A percentile compares a stretch with the other conserved stretches of the same genome.
phyloP scores from a whole-genome alignment of 2,888 invertebrate species.

The Malthinus seriepunctatus region DNA sequence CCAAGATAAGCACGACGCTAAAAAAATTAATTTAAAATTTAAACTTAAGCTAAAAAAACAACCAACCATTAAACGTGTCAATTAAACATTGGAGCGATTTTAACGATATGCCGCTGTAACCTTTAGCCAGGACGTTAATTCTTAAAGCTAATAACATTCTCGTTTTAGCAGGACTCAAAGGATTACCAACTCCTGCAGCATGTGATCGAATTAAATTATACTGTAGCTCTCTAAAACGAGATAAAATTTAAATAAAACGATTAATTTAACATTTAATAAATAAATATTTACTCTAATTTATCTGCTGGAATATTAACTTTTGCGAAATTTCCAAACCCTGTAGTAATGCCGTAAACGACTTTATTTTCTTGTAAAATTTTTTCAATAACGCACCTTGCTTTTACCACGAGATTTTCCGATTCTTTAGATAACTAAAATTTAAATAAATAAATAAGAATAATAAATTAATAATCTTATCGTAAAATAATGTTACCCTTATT shows the following conservation, averaged over 20 bases:
- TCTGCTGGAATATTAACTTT: slow-evolving; percentile 59
- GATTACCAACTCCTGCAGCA: slow-evolving; percentile 66
- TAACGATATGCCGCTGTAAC: slow-evolving; percentile 66
- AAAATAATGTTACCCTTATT: slow-evolving; percentile 54
- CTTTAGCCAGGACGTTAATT: slow-evolving; percentile 70
- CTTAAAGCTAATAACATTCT: slow-evolving; percentile 66
- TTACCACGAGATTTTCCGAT: slow-evolving; percentile 57
- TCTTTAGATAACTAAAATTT: slow-evolving; percentile 58
- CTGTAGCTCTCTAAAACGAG: slow-evolving; percentile 58
- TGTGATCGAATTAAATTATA: slow-evolving; percentile 68
- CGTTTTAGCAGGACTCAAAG: slow-evolving; percentile 61
- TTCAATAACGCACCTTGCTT: slow-evolving; percentile 60
- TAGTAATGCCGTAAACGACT: slow-evolving; percentile 62
- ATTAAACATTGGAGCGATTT: slow-evolving; percentile 61
- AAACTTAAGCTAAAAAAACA: not conserved
- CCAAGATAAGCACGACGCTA: slow-evolving; percentile 66
- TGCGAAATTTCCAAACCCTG: slow-evolving; percentile 71
- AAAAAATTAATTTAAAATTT: not conserved
- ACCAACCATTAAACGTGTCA: slow-evolving; percentile 66
- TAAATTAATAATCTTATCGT: not conserved
- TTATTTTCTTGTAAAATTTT: slow-evolving; percentile 57
- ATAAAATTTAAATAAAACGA: not conserved
- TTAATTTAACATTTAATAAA: not conserved
- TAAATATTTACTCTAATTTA: slow-evolving; percentile 56
- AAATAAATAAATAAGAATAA: not conserved